Percentiles rank a stretch among this genome's conserved stretches.
Conservation (phyloP, 2,113 vertebrate species). For the Sardina pilchardus region DNA sequence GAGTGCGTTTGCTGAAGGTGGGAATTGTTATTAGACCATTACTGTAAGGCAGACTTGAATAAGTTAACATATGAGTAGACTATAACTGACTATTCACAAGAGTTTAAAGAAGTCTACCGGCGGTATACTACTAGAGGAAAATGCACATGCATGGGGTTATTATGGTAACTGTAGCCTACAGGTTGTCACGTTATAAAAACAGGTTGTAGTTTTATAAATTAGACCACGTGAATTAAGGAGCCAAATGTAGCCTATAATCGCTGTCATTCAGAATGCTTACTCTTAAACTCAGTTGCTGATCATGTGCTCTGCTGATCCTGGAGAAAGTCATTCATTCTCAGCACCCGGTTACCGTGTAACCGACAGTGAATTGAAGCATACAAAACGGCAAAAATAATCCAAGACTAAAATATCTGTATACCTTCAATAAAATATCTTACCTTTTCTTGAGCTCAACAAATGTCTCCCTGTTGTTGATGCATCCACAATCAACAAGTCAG, state of each 20-base stretch:
- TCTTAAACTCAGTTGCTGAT: slow-evolving; percentile 47
- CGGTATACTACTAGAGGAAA: background rate
- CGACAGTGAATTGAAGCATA: slow-evolving; percentile 32
- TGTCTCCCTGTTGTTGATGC: slow-evolving; percentile 70
- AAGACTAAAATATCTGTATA: background rate
- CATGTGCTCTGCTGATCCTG: slow-evolving; percentile 50
- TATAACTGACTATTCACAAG: background rate
- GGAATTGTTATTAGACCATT: background rate
- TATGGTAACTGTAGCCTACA: background rate
- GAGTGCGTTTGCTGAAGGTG: slow-evolving; percentile 43
- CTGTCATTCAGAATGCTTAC: slow-evolving; percentile 26
- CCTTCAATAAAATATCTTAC: slow-evolving; percentile 66
- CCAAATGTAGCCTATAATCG: slow-evolving; percentile 40
- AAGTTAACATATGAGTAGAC: background rate
- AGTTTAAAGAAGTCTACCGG: background rate
- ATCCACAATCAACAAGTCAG: slow-evolving; percentile 76
- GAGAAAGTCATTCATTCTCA: slow-evolving; percentile 72
- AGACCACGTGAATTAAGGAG: slow-evolving; percentile 11
- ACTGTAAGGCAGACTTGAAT: background rate
- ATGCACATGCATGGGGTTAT: background rate
- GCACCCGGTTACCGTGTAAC: slow-evolving; percentile 34
- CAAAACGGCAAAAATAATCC: background rate
- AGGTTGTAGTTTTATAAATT: background rate
- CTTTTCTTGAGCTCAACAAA: slow-evolving; percentile 80
- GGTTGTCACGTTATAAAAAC: background rate